phyloP scores from a whole-genome alignment of 2,888 invertebrate species.

The Noctua pronuba region DNA sequence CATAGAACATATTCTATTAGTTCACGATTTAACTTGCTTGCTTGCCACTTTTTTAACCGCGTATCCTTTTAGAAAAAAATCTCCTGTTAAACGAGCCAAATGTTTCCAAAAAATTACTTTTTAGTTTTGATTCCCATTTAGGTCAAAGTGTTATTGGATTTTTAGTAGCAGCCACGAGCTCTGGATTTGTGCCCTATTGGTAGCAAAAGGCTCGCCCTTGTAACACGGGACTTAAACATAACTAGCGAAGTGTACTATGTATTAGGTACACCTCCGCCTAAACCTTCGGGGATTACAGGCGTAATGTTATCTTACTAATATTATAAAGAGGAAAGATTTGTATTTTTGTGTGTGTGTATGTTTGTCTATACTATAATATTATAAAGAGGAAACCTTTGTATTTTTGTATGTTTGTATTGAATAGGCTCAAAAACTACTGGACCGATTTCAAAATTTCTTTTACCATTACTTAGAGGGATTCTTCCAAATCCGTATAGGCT shows the following conservation, averaged over 20 bases:
- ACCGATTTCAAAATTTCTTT: too few species aligned
- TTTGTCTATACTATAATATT: too few species aligned
- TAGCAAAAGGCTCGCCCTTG: not conserved
- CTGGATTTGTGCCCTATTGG: not conserved
- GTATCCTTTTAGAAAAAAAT: not conserved
- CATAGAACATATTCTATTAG: too few species aligned
- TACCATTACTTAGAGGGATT: too few species aligned
- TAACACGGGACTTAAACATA: not conserved
- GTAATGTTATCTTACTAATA: not conserved
- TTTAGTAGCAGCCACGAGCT: too few species aligned
- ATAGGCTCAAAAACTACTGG: too few species aligned
- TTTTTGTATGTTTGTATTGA: too few species aligned
- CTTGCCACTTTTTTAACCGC: not conserved
- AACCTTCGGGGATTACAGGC: not conserved
- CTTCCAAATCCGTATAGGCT: too few species aligned
- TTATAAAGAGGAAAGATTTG: too few species aligned
- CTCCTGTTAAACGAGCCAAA: not conserved
- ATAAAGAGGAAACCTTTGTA: too few species aligned
- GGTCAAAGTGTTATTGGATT: not conserved
- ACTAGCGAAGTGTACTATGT: not conserved
- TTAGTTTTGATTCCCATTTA: not conserved
- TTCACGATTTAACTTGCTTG: not conserved
- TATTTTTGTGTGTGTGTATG: too few species aligned
- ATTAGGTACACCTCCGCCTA: not conserved
- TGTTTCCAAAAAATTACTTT: not conserved